Evolutionary conservation across 2,113 vertebrate genomes (phyloP), one percentile per base, ranked within the genome.

Genomic region (Megaceryle maxima): DNA sequence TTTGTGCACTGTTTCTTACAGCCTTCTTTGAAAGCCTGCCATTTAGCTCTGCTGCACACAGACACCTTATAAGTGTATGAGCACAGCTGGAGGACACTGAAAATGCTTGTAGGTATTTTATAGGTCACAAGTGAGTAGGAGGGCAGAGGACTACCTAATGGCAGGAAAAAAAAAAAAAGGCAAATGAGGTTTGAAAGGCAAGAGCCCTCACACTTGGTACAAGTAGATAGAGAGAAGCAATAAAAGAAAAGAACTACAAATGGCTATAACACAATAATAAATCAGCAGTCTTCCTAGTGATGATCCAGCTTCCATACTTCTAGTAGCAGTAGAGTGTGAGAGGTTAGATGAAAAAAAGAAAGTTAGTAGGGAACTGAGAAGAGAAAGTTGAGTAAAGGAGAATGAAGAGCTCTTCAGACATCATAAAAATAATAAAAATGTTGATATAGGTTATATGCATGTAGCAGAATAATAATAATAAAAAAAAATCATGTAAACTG

Each of bases 151-250:
- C 11, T 69, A 53, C 17, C 31, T 59, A 91, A 76, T 25, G 35
- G 28, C 13, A 72, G 51, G 11, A 2, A 5, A 1, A 11, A 22
- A 43, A 50, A 31, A 11, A 3, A 4, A 51, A 8, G 13, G 12
- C 53, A 79, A 92, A 48, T 18, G 69, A 41, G 6, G 26, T 48
- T 29, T 85, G 16, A 76, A 85, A 92, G 55, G 16, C 18, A 85
- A 87, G 41, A 74, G 55, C 14, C 26, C 16, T 78, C 29, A 44
- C 11, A 37, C 4, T 26, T 62, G 15, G 14, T 66, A 12, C 31
- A 78, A 31, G 13, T 12, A 53, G 41, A 41, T 5, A 87, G 22
- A 80, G 10, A 91, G 31, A 53, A 74, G 25, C 11, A 72, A n/a
- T 35, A 73, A 76, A 7, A 8, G 33, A 74, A 79, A 77, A 44